phyloP scores from a whole-genome alignment of 2,797 vertebrate genomes.

The Sebastes vulpes region DNA sequence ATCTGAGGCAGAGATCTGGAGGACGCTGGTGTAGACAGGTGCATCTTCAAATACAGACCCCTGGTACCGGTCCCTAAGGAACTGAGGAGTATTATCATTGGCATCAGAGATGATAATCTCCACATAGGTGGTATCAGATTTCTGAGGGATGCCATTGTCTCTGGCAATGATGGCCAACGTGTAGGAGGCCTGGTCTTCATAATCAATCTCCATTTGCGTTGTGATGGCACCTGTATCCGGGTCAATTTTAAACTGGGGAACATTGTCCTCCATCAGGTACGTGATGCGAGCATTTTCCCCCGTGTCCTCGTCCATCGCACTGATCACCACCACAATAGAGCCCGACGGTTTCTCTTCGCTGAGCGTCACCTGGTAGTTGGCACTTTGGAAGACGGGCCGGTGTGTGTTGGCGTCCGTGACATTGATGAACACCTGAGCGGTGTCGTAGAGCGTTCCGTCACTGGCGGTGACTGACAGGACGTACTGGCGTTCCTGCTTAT shows the following conservation, averaged over 20 bases:
- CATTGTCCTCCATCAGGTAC: slow-evolving; percentile 94
- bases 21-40: slow-evolving; percentile 91
- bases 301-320: slow-evolving; percentile 95
- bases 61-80: slow-evolving; percentile 92
- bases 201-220: slow-evolving; percentile 94
- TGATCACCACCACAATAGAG: slow-evolving; percentile 91
- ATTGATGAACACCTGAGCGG: slow-evolving; percentile 94
- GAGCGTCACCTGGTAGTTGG: slow-evolving; percentile 92
- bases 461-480: slow-evolving; percentile 94
- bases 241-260: slow-evolving; percentile 96
- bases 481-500: slow-evolving; percentile 97
- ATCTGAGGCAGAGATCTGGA: slow-evolving; percentile 95
- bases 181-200: slow-evolving; percentile 95
- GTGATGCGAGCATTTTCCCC: slow-evolving; percentile 97
- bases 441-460: slow-evolving; percentile 94
- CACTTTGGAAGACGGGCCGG: slow-evolving; percentile 95
- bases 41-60: slow-evolving; percentile 93
- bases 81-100: slow-evolving; percentile 93
- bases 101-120: slow-evolving; percentile 95
- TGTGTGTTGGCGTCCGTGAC: slow-evolving; percentile 98
- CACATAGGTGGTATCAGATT: slow-evolving; percentile 95
- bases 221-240: slow-evolving; percentile 92
- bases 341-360: slow-evolving; percentile 92
- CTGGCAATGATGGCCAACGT: slow-evolving; percentile 93
- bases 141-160: slow-evolving; percentile 97